phyloP scores from a whole-genome alignment of 1,140 invertebrate genomes.

The Goniozus legneri region DNA sequence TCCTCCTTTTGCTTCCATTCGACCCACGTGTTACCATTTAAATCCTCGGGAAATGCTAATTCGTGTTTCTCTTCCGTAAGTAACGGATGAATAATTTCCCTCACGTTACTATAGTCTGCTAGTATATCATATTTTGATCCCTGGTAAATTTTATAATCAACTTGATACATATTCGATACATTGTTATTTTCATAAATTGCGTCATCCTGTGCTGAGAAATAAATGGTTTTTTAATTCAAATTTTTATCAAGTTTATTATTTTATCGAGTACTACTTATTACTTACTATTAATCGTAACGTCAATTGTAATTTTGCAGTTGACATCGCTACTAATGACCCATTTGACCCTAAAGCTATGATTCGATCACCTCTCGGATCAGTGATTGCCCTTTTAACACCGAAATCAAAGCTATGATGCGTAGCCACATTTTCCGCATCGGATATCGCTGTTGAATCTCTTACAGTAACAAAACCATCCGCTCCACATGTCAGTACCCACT shows the following conservation, averaged over 20 bases:
- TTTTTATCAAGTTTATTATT: no score
- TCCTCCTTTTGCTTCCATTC: slow-evolving; percentile 30
- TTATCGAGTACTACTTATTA: no score
- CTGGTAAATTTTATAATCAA: slow-evolving; percentile 13
- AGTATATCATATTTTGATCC: slow-evolving; percentile 15
- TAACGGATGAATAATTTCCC: slow-evolving; percentile 15
- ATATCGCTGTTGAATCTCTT: slow-evolving; percentile 12
- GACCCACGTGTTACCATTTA: slow-evolving; percentile 27
- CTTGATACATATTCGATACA: background rate
- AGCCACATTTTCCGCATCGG: slow-evolving; percentile 9
- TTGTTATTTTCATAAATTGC: background rate
- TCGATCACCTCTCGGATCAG: slow-evolving; percentile 20
- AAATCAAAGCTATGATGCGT: slow-evolving; percentile 36
- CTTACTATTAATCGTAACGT: background rate
- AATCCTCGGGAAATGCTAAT: slow-evolving; percentile 11
- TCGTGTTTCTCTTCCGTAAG: slow-evolving; percentile 12
- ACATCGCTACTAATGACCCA: slow-evolving; percentile 34
- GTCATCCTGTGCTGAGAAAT: slow-evolving; percentile 17
- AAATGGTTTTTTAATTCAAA: no score
- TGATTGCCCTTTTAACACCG: slow-evolving; percentile 31
- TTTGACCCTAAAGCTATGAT: slow-evolving; percentile 33
- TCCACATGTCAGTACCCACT: slow-evolving; percentile 31
- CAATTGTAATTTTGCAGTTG: slow-evolving; percentile 9
- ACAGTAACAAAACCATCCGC: slow-evolving; percentile 34
- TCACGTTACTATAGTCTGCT: slow-evolving; percentile 24